Conservation (phyloP, 2,888 invertebrate genomes). For the Troilus luridus region DNA sequence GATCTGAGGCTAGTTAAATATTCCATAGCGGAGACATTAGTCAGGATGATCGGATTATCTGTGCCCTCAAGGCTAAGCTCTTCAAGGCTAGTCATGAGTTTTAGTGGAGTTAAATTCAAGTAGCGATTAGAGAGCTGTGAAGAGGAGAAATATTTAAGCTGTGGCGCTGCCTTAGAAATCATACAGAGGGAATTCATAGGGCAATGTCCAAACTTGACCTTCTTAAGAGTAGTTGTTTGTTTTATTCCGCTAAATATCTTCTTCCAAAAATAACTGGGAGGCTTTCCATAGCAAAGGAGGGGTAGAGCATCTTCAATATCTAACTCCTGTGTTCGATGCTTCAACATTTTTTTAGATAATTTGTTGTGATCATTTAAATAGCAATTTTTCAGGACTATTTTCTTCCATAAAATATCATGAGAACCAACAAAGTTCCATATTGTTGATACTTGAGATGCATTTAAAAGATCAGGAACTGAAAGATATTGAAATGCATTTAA, state of each 20-base stretch:
- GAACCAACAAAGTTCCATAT: neutral
- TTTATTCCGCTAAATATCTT: neutral
- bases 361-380: neutral
- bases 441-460: neutral
- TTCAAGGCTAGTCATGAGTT: neutral
- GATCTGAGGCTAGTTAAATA: neutral
- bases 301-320: neutral
- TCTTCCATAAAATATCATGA: neutral
- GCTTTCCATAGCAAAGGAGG: neutral
- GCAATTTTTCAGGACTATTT: neutral
- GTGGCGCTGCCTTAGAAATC: neutral
- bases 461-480: neutral
- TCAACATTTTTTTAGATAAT: neutral
- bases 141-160: neutral
- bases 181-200: neutral
- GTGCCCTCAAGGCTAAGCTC: neutral
- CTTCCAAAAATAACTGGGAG: neutral
- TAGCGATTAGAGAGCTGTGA: neutral
- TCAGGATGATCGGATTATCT: neutral
- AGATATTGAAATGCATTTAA: neutral
- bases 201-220: neutral
- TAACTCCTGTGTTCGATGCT: neutral
- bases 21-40: neutral
- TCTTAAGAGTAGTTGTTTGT: neutral
- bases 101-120: neutral